Base-by-base conservation (phyloP, 2,888 invertebrate genomes). In the Spisula solida region DNA sequence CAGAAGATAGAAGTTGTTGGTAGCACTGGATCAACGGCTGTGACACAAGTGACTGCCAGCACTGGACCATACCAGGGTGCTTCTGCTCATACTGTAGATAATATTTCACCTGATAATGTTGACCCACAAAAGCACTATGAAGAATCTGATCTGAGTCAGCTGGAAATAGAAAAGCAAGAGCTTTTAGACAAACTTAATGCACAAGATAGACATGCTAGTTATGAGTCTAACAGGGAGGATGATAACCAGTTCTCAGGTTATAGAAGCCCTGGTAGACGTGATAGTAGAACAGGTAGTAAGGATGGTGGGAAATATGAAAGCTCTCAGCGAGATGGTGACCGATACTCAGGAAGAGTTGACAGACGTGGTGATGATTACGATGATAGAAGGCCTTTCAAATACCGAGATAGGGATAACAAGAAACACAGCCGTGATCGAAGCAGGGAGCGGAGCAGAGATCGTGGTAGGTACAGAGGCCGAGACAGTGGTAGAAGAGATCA, bases 1-100 rank as follows among this genome's bases (percentile, higher is more conserved):
- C 85, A 85, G 25, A 86, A 88, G 31, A 90, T 90, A 70, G 90
- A 90, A 70, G 90, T 90, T 25, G 66, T 90, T 66, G 89, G 89
- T 20, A 75, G 34, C 25, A 1, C 75, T 25, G 51, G 56, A 25
- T 82, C 56, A 29, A 29, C 78, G 29, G 80, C 78, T 4, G 79
- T 31, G 1, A 82, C 47, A 18, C 56, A 83, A 83, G 25, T 55
- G 41, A 85, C 85, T 75, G 51, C 84, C 14, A 75, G 75, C 18
- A 79, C 85, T 75, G 75, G 75, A 31, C 31, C 29, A 2, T 31
- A 18, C 31, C 75, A 75, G 75, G 75, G 75, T 18, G 6, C 29
- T 75, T 75, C 75, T 75, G 14, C 14, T 75, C 31, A 34, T 34
- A 16, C 31, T 18, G 31, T 12, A 16, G 81, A 81, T 0, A 81